Base-by-base conservation (phyloP, 1,140 invertebrate species). In the Aethina tumida region DNA sequence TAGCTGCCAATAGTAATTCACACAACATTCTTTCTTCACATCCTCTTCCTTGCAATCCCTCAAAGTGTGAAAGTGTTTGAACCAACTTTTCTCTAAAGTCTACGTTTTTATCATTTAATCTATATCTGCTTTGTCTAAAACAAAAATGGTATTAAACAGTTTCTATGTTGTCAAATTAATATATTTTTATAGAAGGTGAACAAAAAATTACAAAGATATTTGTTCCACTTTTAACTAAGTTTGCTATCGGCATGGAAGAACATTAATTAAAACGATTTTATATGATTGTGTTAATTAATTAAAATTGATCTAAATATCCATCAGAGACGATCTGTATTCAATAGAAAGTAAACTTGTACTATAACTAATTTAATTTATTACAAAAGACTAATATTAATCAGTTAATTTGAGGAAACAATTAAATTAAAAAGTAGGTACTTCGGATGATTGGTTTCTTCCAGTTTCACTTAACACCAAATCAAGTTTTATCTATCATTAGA, bases 11-110 rank as follows among this genome's bases (percentile, higher is more conserved):
- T 19, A 60, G 30, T 22, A 62, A 25, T 32, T 63, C 60, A 29
- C 62, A 64, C 15, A 64, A 52, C 7, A 56, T 52, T 26, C 56
- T 45, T 14, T 61, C 56, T 31, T 63, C 59, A 27, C 62, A 64
- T 9, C 51, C 60, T 6, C 53, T 48, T 25, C 51, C 45, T 14
- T 56, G 35, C 7, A 52, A 19, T 34, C 57, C 36, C 3, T 45
- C 26, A 15, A 56, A 45, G 24, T 53, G 49, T 26, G 44, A 41
- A 5, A 53, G 24, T 2, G 52, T 51, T 3, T 45, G 44, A 9
- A 50, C 19, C 17, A 57, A 32, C 26, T 48, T 46, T 31, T 44
- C 42, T 2, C 35, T 31, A 14, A 44, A 35, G 8, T 14, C 17
- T 36, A 47, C 33, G n/a, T 39, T 14, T 35, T 41, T 33, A 14